Conservation (phyloP, 2,113 vertebrate genomes). For the Phaetusa simplex region DNA sequence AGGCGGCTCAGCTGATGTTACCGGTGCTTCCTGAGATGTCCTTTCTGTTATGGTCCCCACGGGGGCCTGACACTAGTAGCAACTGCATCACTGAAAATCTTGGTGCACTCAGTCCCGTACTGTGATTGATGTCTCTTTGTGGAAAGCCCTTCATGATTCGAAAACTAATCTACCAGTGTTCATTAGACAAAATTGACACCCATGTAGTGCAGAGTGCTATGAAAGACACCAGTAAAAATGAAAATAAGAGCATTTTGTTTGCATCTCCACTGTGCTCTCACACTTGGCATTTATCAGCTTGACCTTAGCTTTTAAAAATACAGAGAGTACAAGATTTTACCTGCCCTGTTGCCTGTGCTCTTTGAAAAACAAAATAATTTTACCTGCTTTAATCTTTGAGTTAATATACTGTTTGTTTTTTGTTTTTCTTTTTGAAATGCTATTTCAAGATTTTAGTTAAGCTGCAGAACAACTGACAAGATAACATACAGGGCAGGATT, state of each 20-base stretch:
- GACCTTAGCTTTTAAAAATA: not conserved
- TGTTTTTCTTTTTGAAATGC: not conserved
- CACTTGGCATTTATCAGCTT: not conserved
- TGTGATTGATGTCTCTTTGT: not conserved
- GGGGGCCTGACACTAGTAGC: not conserved
- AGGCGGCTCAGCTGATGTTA: not conserved
- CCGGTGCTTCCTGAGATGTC: not conserved
- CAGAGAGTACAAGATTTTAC: not conserved
- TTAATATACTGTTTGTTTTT: not conserved
- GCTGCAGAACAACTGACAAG: not conserved
- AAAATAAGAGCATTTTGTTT: not conserved
- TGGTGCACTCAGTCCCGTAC: not conserved
- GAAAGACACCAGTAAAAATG: not conserved
- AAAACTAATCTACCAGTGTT: not conserved
- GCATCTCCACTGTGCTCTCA: not conserved
- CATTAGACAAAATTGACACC: not conserved
- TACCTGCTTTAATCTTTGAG: not conserved
- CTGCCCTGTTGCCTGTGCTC: not conserved
- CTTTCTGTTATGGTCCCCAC: not conserved
- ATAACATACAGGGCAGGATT: not conserved
- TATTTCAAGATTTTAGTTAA: not conserved
- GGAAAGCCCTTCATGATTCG: not conserved
- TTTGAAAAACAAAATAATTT: not conserved
- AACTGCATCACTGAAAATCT: not conserved
- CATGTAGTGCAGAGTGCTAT: not conserved